Percentiles rank a stretch among this genome's conserved stretches.
Evolutionary conservation across 2,888 invertebrate species (phyloP).

Genomic region (Tethea ocularis): DNA sequence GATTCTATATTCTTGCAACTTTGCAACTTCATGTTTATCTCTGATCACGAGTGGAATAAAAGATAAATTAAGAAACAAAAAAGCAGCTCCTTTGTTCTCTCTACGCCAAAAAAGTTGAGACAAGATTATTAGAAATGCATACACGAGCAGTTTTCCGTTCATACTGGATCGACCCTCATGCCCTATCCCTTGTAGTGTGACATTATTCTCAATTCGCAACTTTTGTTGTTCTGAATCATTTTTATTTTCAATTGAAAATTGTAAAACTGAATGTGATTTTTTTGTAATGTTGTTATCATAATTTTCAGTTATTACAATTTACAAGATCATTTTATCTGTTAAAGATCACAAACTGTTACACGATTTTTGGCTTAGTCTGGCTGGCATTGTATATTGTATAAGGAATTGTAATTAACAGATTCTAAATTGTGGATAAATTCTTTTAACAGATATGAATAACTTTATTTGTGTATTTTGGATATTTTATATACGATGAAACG

Average conservation of each 20-base stretch:
- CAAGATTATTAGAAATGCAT: too few relatives aligned
- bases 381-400: conserved; percentile 4
- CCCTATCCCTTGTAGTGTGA: conserved; percentile 5
- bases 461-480: conserved; percentile 8
- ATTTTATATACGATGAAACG: conserved; percentile 11
- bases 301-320: not conserved
- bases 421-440: conserved; percentile 3
- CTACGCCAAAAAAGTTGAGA: too few relatives aligned
- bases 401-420: conserved; percentile 3
- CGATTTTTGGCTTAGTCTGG: not conserved
- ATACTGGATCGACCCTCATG: conserved; percentile 9
- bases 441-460: conserved; percentile 5
- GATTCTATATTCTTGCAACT: too few relatives aligned
- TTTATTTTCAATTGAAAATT: not conserved
- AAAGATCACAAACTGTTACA: not conserved
- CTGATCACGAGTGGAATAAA: too few relatives aligned
- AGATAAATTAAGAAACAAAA: too few relatives aligned
- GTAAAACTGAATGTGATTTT: not conserved
- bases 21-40: too few relatives aligned
- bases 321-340: not conserved
- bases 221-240: not conserved
- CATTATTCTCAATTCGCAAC: not conserved
- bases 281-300: not conserved
- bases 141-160: too few relatives aligned
- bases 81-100: too few relatives aligned